Base-by-base conservation (phyloP, 1,140 invertebrate species). In the Gryllus bimaculatus region DNA sequence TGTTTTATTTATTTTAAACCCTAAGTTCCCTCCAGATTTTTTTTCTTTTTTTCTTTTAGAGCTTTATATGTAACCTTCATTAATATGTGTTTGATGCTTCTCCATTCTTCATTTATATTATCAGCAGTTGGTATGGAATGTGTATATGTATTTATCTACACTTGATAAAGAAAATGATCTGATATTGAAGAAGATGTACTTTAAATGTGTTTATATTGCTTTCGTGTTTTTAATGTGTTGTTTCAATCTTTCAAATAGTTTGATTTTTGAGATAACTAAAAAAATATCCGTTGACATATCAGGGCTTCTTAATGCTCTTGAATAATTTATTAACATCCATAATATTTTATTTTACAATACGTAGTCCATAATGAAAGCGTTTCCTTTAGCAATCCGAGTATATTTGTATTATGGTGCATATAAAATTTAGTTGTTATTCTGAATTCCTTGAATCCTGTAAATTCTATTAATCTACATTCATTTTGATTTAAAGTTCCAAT, bases 91-190 rank as follows among this genome's bases (percentile, higher is more conserved):
- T 73, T 73, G 13, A 73, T 73, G n/a, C 6, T 73, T 15, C n/a
- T 73, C 66, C 66, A 73, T 73, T 73, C 66, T 73, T 73, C 66
- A 73, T 73, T 73, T 13, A 73, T 73, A 73, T 73, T 73, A 73
- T 73, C 6, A 73, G 1, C n/a, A 73, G n/a, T 73, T 73, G 13
- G 66, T 6, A 1, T 73, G 66, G 13, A 13, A n/a, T 73, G 13
- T 73, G n/a, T 1, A 73, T 73, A 73, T 15, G 13, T 73, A 73
- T 73, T n/a, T 73, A 73, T 15, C 6, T 6, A 2, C 13, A 15
- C n/a, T 73, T 73, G n/a, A n/a, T 73, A 73, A 15, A 73, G 2
- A 73, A 6, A n/a, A 73, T 73, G 1, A 13, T 73, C n/a, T 73
- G 13, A 73, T 73, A 1, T 73, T 1, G 13, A 3, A 73, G n/a